Percentiles rank a stretch among this genome's conserved stretches.
Evolutionary conservation across 2,113 vertebrate genomes (phyloP).

Genomic region (Toxotes jaculatrix): DNA sequence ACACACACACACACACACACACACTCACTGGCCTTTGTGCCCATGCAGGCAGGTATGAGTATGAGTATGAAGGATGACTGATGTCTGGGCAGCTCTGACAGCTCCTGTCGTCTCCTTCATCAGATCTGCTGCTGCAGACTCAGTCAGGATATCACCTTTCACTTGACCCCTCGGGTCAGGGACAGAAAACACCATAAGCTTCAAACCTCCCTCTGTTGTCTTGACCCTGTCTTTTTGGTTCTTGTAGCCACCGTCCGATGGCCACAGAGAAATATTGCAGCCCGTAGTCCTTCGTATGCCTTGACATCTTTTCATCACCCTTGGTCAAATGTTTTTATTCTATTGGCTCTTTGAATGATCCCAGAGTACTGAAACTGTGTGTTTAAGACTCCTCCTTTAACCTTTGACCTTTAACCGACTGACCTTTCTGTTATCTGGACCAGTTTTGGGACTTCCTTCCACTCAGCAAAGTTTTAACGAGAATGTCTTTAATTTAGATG

Average conservation of each 20-base stretch:
- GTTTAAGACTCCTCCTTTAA: constrained; percentile 2
- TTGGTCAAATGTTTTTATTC: neutral
- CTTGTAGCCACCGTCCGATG: too few species aligned
- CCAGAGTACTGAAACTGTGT: neutral
- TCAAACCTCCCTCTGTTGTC: too few species aligned
- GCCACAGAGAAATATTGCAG: too few species aligned
- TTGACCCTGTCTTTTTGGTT: too few species aligned
- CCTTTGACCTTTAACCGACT: constrained; percentile 29
- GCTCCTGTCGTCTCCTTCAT: constrained; percentile 36
- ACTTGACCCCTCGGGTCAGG: constrained; percentile 48
- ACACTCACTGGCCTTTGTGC: too few species aligned
- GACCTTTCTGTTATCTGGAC: neutral
- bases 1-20: too few species aligned
- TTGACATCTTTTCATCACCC: neutral
- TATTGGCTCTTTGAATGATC: constrained; percentile 6
- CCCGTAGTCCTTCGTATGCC: too few species aligned
- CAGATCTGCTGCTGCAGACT: neutral
- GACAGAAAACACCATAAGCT: neutral
- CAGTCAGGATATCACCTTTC: constrained; percentile 49
- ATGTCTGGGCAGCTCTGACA: constrained; percentile 39
- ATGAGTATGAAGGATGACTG: neutral
- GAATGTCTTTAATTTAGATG: neutral
- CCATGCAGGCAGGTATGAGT: too few species aligned
- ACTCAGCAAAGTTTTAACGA: neutral
- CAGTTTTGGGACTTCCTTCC: constrained; percentile 11